Conservation (phyloP, 2,888 invertebrate genomes). For the Ditula angustiorana region DNA sequence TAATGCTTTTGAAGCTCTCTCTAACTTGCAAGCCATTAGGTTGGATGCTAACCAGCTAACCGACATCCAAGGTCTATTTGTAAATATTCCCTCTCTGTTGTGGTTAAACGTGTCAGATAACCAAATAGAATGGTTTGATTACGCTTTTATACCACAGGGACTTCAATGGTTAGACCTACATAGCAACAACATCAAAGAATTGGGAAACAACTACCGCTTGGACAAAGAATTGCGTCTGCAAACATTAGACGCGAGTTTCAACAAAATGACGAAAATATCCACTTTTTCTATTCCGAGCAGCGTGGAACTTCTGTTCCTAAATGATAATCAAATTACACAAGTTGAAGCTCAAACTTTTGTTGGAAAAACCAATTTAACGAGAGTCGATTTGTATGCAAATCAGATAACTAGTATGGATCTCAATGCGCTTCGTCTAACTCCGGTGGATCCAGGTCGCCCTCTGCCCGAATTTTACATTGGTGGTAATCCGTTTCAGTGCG, state of each 20-base stretch:
- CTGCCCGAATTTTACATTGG: constrained; percentile 97
- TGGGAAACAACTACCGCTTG: constrained; percentile 90
- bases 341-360: constrained; percentile 96
- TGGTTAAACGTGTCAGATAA: constrained; percentile 97
- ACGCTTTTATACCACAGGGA: constrained; percentile 91
- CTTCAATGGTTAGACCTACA: constrained; percentile 96
- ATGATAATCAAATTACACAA: constrained; percentile 94
- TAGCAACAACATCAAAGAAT: constrained; percentile 92
- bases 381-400: constrained; percentile 97
- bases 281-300: constrained; percentile 92
- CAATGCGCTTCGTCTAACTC: constrained; percentile 93
- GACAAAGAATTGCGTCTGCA: constrained; percentile 91
- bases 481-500: constrained; percentile 97
- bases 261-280: constrained; percentile 92
- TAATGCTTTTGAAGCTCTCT: constrained; percentile 92
- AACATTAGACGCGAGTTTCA: constrained; percentile 96
- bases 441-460: constrained; percentile 90
- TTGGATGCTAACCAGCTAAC: constrained; percentile 94
- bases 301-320: constrained; percentile 93
- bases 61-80: constrained; percentile 93
- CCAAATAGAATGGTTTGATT: constrained; percentile 95
- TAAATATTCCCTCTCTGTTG: constrained; percentile 92
- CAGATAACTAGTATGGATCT: constrained; percentile 96
- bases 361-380: constrained; percentile 94
- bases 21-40: constrained; percentile 93